Conservation (phyloP, 53 echinoderm and acorn worm genomes). For the Henricia sp. region DNA sequence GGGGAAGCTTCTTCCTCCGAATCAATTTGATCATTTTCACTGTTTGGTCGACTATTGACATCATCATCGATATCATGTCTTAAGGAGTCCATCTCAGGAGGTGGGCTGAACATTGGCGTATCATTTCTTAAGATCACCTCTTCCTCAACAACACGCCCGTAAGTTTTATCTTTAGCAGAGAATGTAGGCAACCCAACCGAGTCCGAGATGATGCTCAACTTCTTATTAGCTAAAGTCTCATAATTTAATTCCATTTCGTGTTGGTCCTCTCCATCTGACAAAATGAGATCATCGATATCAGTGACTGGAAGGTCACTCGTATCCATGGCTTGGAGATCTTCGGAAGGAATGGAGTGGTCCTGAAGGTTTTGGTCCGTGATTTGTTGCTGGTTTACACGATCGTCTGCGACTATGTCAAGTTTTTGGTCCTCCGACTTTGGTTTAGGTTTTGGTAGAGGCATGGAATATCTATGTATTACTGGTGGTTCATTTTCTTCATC, state of each 20-base stretch:
- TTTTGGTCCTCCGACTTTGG: no score
- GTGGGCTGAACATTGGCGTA: slow-evolving; percentile 48
- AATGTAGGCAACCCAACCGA: background rate
- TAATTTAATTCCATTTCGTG: slow-evolving; percentile 8
- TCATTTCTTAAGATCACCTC: slow-evolving; percentile 34
- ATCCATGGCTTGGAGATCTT: slow-evolving; percentile 48
- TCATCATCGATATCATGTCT: background rate
- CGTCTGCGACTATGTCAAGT: slow-evolving; percentile 8
- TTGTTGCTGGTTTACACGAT: background rate
- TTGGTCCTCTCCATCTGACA: slow-evolving; percentile 58
- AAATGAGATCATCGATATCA: slow-evolving; percentile 90
- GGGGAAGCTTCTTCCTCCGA: slow-evolving; percentile 19
- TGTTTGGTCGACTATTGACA: background rate
- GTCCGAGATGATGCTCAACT: background rate
- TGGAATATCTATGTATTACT: slow-evolving; percentile 43
- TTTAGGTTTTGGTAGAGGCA: slow-evolving; percentile 55
- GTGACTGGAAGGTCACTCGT: slow-evolving; percentile 79
- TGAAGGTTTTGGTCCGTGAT: background rate
- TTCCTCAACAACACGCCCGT: slow-evolving; percentile 8
- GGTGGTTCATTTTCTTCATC: slow-evolving; percentile 37
- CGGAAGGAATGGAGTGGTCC: background rate
- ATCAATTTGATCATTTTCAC: background rate
- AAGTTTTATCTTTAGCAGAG: slow-evolving; percentile 3
- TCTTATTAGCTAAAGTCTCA: background rate
- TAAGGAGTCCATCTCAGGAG: slow-evolving; percentile 26